phyloP scores from a whole-genome alignment of 2,797 vertebrate genomes.

The Knipowitschia caucasica region DNA sequence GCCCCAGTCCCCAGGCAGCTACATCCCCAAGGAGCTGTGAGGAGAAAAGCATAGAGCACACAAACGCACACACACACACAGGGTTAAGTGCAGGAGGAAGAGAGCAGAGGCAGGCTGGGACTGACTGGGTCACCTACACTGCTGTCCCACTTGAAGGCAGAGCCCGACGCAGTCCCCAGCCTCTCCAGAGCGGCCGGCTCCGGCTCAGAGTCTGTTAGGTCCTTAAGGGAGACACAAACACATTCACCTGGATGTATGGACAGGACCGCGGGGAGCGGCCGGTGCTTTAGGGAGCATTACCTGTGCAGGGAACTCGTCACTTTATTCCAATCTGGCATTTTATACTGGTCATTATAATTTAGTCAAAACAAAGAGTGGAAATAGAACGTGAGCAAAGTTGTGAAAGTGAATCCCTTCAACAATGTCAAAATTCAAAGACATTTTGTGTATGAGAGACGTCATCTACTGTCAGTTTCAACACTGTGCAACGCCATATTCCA shows the following conservation, averaged over 20 bases:
- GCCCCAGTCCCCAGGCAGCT: constrained; percentile 18
- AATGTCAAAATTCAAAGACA: too few species aligned
- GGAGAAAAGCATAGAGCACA: constrained; percentile 3
- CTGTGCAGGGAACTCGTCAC: too few species aligned
- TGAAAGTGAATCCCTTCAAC: too few species aligned
- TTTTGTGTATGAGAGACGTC: too few species aligned
- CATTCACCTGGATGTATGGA: constrained; percentile 56
- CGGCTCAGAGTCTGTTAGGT: constrained; percentile 92
- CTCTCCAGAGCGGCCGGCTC: constrained; percentile 94
- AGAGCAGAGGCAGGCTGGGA: constrained; percentile 56
- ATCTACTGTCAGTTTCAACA: too few species aligned
- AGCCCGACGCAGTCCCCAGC: constrained; percentile 87
- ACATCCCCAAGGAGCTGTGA: constrained; percentile 13
- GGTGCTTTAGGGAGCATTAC: too few species aligned
- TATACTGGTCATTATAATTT: too few species aligned
- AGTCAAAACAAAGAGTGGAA: too few species aligned
- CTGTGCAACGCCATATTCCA: too few species aligned
- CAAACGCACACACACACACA: constrained; percentile 50
- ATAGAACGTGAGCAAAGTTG: too few species aligned
- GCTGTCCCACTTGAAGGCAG: constrained; percentile 94
- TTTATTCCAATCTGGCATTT: too few species aligned
- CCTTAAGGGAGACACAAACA: constrained; percentile 79
- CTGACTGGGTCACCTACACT: constrained; percentile 76
- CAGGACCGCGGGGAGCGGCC: constrained; percentile 8
- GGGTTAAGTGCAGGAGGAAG: constrained; percentile 50